Evolutionary conservation across 2,797 vertebrate genomes (phyloP), one percentile per base, ranked within the genome.

Genomic region (Amphiprion clarkii): DNA sequence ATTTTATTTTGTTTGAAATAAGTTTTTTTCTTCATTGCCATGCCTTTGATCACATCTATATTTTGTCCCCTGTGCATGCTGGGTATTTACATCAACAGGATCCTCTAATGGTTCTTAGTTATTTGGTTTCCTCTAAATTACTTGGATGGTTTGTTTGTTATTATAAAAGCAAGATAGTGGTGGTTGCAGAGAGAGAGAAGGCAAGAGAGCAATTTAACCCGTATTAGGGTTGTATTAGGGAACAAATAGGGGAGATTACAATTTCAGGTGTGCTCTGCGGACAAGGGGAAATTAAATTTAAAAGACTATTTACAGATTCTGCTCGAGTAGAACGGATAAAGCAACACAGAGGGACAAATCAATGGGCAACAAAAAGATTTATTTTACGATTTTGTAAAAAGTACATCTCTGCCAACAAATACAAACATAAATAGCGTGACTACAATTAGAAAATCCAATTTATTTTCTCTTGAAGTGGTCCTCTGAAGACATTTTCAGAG

Each of bases 201-300:
- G 57, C 62, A 63, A 59, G 66, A 68, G 49, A 80, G 67, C 83
- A 81, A 84, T 89, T 89, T 77, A 82, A 86, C 74, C 55, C 60
- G 56, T 75, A 85, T 92, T 87, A 87, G 49, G 77, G 58, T 81
- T 87, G 85, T 83, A 87, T 89, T 83, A 66, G 76, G 59, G 63
- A 74, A 67, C 52, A 76, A 78, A 82, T 78, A 62, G 74, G 16
- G 23, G 65, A 76, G 78, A 83, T 88, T 86, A 67, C 59, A 76
- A 76, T 83, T 87, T 76, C 67, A 83, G 76, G 63, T 87, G 65
- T 79, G 66, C 57, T 33, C 12, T 77, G 61, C 2, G 1, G 40
- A 63, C 68, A 68, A 67, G 33, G 19, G 70, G 74, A 82, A 88
- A 87, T 87, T 70, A 59, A 39, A 76, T 69, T 81, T 78, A 85